Conservation (phyloP, 2,797 vertebrate genomes). For the Podarcis siculus region DNA sequence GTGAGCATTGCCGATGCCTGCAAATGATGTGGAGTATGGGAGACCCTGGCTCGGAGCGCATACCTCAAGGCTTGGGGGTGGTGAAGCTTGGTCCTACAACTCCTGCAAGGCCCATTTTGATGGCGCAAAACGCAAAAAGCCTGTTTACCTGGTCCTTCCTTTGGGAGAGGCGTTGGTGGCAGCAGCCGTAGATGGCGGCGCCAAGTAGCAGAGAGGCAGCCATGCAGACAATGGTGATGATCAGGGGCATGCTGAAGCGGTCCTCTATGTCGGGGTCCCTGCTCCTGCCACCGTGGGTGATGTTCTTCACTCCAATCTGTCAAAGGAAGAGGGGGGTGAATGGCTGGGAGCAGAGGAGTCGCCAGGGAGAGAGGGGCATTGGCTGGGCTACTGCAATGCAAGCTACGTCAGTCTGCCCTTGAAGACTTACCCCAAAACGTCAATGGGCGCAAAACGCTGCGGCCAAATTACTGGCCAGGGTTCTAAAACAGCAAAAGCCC, state of each 20-base stretch:
- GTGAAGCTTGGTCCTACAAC: too few relatives aligned
- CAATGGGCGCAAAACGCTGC: too few relatives aligned
- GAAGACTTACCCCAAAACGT: too few relatives aligned
- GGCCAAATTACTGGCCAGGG: too few relatives aligned
- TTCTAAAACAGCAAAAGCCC: too few relatives aligned
- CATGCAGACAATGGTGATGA: slow-evolving; percentile 82
- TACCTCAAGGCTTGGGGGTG: neutral
- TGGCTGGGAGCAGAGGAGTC: neutral
- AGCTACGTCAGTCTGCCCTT: too few relatives aligned
- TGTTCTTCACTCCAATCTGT: slow-evolving; percentile 66
- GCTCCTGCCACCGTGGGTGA: slow-evolving; percentile 44
- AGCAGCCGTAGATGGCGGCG: slow-evolving; percentile 79
- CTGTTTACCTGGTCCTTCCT: slow-evolving; percentile 79
- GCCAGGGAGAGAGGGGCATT: too few relatives aligned
- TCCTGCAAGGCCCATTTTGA: neutral
- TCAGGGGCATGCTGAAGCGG: slow-evolving; percentile 78
- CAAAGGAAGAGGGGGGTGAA: neutral
- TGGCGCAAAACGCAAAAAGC: neutral
- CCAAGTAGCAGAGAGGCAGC: slow-evolving; percentile 78
- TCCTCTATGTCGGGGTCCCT: slow-evolving; percentile 64
- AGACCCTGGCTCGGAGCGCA: neutral
- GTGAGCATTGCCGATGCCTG: too few relatives aligned
- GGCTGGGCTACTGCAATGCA: too few relatives aligned
- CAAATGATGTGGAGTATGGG: neutral
- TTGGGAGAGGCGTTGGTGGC: slow-evolving; percentile 79